Evolutionary conservation across 1,140 invertebrate genomes (phyloP), one percentile per base, ranked within the genome.

Genomic region (Diachasmimorpha longicaudata): DNA sequence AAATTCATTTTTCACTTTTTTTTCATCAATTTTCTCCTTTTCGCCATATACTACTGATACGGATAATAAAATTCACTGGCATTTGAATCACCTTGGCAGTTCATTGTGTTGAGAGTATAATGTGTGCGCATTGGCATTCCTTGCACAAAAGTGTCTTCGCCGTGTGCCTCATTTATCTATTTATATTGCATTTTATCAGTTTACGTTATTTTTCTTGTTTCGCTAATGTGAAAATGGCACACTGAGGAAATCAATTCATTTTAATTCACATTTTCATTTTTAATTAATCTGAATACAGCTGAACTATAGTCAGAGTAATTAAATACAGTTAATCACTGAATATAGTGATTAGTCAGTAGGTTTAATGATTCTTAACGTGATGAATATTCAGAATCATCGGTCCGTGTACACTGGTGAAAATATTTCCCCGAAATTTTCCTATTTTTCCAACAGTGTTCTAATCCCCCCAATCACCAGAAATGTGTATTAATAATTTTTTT

Each of bases 11-110:
- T 79, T 78, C 74, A 77, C 75, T 74, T 82, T 79, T 77, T 82
- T 78, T 76, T 80, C 75, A 68, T 63, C 44, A 46, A 75, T 78
- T 80, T 81, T 80, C 81, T 78, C 76, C 82, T 81, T 81, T 77
- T 81, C 68, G 78, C 81, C 84, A 87, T 79, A 79, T 85, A 86
- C 85, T 88, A 88, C 82, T 88, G 86, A 88, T 88, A 87, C 84
- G 80, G 82, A 87, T 87, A 88, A 87, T 85, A 87, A 88, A 89
- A 89, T 89, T 88, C 87, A 85, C 86, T 88, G 87, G 87, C 87
- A 89, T 86, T 88, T 88, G 81, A 87, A 88, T 88, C 84, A 87
- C 83, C 84, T 85, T 89, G 87, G 87, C 87, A 88, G 87, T 89
- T 88, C 84, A 83, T 88, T 86, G 83, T 87, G 84, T 88, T 82